Evolutionary conservation across 1,140 invertebrate genomes (phyloP), one percentile per base, ranked within the genome.

Genomic region (Streblospio benedicti): DNA sequence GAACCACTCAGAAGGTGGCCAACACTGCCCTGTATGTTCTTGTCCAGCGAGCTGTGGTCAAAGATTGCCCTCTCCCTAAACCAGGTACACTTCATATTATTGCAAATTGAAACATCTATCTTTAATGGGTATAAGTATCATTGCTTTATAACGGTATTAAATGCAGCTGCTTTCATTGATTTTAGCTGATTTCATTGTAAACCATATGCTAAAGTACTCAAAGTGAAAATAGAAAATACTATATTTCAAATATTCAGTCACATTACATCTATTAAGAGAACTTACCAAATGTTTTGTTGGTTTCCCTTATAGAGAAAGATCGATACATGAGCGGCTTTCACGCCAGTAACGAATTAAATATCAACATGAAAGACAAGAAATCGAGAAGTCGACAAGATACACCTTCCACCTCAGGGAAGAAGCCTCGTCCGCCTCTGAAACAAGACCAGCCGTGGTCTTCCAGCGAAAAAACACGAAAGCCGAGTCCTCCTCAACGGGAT

Each of bases 1-100:
- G 65, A 16, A 44, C 59, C 14, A n/a, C 23, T 14, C 67, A 74
- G 61, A 75, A 75, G 55, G 73, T 76, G 38, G 70, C 71, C 55
- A 74, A 68, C 60, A 75, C 72, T 23, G 72, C 72, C 4, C 66
- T 76, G 12, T 76, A 75, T 65, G 72, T 76, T 12, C 64, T 76
- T 20, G 68, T 75, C 67, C 75, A 76, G 61, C 67, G 69, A 30
- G 70, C 72, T 20, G 65, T 75, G 3, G 69, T 76, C 0, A 66
- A 71, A 5, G 70, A 69, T 1, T 76, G 75, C 64, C 73, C 75
- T 12, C 63, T 76, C 4, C 62, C 66, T 53, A 67, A 69, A 14
- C 62, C 63, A 71, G 74, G 74, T 76, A 49, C 54, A 49, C 16
- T 27, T 3, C 6, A 3, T 61, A n/a, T 27, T 1, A 12, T 25